These are phyloP conservation scores for Crambe crambe DNA, from an alignment of 37 sponge, comb jelly and placozoan species.

Conservation along the genomic window DNA sequence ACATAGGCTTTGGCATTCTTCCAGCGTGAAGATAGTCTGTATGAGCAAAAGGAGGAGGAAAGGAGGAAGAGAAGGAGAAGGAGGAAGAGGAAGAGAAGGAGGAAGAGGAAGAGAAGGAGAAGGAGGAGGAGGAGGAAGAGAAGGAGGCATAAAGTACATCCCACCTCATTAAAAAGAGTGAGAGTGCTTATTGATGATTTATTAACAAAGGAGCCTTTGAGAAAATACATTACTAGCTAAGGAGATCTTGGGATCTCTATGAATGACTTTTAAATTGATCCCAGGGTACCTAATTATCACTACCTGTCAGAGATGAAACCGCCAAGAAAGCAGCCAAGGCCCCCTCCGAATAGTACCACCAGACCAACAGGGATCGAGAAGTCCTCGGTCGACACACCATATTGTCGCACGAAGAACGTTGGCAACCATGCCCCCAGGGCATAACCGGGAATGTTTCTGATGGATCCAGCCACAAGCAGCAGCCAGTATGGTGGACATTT, in stretches of 20 bases:
- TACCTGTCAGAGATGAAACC: slow-evolving; percentile 84
- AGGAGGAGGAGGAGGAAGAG: neutral
- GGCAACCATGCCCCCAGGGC: slow-evolving; percentile 88
- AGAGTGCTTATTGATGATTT: too few relatives aligned
- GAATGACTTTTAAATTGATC: too few relatives aligned
- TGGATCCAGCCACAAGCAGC: slow-evolving; percentile 75
- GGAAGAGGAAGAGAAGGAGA: neutral
- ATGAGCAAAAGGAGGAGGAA: neutral
- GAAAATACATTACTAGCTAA: too few relatives aligned
- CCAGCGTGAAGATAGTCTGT: slow-evolving; percentile 53
- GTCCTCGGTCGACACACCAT: slow-evolving; percentile 38
- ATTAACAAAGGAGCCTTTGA: too few relatives aligned
- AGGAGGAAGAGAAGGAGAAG: too few relatives aligned
- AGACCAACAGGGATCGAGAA: slow-evolving; percentile 73
- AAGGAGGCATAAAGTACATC: too few relatives aligned
- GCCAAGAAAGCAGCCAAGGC: slow-evolving; percentile 72
- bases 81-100: neutral
- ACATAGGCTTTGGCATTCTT: slow-evolving; percentile 56
- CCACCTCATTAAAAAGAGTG: too few relatives aligned
- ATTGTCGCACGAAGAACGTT: slow-evolving; percentile 64
- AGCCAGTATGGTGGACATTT: slow-evolving; percentile 66
- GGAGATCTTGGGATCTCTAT: too few relatives aligned
- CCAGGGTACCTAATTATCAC: too few relatives aligned
- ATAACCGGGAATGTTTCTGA: slow-evolving; percentile 89
- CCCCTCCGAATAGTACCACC: slow-evolving; percentile 82